Evolutionary conservation across 2,113 vertebrate species (phyloP).

Genomic region (Anhinga rufa): DNA sequence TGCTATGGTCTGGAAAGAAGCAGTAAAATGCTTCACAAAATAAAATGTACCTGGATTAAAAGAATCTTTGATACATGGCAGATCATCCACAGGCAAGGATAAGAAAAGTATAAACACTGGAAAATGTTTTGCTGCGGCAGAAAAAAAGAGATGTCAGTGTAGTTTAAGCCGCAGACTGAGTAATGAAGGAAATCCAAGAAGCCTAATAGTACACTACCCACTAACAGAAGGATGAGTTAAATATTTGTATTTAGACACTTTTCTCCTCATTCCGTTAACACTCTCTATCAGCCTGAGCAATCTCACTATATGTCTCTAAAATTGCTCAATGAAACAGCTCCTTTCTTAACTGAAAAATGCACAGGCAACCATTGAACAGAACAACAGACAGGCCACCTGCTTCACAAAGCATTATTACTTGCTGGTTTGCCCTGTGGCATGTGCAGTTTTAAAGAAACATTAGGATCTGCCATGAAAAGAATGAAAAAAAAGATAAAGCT

Average conservation of each 20-base stretch:
- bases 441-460: neutral
- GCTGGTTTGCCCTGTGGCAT: neutral
- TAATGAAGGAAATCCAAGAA: slow-evolving; percentile 68
- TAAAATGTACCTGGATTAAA: neutral
- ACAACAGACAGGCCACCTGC: neutral
- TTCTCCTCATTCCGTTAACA: slow-evolving; percentile 62
- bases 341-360: neutral
- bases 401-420: neutral
- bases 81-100: neutral
- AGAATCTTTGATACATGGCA: neutral
- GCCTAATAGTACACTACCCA: slow-evolving; percentile 24
- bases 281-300: slow-evolving; percentile 40
- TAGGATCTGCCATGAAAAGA: neutral
- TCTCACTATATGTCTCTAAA: slow-evolving; percentile 34
- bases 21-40: neutral
- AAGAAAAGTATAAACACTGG: neutral
- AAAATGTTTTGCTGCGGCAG: neutral
- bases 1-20: neutral
- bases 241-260: slow-evolving; percentile 20
- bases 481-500: neutral
- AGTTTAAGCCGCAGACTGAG: neutral
- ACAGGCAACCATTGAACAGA: neutral
- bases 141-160: neutral
- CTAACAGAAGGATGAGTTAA: slow-evolving; percentile 64
- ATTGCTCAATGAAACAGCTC: neutral